Percentiles rank a stretch among this genome's conserved stretches.
phyloP scores from a whole-genome alignment of 2,797 vertebrate genomes.

The Microcaecilia unicolor region DNA sequence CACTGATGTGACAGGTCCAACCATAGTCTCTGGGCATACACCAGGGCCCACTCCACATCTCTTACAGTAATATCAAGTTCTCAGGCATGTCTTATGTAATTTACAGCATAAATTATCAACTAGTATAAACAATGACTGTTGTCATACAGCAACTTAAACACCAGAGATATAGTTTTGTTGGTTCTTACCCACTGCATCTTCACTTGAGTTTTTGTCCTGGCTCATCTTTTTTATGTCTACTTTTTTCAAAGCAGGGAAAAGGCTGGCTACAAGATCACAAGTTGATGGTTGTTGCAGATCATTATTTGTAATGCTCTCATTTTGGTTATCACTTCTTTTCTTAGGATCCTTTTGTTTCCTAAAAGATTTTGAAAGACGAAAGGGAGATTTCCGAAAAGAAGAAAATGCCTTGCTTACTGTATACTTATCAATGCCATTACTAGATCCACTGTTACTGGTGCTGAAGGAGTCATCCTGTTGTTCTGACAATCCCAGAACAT shows the following conservation, averaged over 20 bases:
- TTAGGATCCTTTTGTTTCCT: neutral
- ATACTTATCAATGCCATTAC: neutral
- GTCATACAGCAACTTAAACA: no score
- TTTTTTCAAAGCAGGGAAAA: constrained; percentile 18
- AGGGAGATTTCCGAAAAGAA: neutral
- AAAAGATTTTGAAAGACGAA: neutral
- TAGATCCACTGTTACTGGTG: constrained; percentile 23
- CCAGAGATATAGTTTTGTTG: neutral
- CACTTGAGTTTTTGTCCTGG: neutral
- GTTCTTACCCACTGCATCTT: constrained; percentile 2
- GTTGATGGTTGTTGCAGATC: neutral
- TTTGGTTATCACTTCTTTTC: neutral
- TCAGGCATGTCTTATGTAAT: no score
- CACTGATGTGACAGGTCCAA: no score
- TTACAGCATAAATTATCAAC: no score
- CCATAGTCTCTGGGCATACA: no score
- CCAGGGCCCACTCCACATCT: no score
- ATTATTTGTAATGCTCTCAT: neutral
- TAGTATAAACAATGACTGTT: no score
- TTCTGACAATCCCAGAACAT: no score
- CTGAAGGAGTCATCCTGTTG: neutral
- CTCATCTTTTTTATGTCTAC: neutral
- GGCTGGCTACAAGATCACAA: neutral
- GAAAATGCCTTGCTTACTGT: neutral
- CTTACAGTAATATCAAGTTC: no score